Percentiles rank a stretch among this genome's conserved stretches.
phyloP scores from a whole-genome alignment of 2,888 invertebrate genomes.

The Philaethria dido region DNA sequence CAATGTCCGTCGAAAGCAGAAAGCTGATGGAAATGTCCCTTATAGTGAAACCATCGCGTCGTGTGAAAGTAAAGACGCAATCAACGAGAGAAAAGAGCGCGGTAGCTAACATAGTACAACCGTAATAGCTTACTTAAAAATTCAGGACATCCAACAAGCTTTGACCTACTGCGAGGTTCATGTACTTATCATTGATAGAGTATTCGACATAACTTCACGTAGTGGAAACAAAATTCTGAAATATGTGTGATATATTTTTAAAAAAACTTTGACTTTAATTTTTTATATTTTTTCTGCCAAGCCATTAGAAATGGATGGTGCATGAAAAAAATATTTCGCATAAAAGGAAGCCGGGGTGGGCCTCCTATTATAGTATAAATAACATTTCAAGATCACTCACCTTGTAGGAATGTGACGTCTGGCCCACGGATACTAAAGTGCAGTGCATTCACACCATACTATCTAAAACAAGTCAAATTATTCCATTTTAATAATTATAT shows the following conservation, averaged over 20 bases:
- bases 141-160: constrained; percentile 68
- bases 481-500: constrained; percentile 40
- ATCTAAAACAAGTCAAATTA: constrained; percentile 62
- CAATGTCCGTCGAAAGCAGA: constrained; percentile 52
- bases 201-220: constrained; percentile 4
- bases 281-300: background rate
- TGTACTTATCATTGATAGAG: constrained; percentile 20
- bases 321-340: background rate
- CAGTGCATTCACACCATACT: constrained; percentile 58
- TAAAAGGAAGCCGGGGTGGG: constrained; percentile 13
- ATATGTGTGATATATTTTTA: constrained; percentile 4
- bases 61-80: constrained; percentile 79
- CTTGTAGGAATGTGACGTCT: constrained; percentile 38
- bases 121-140: constrained; percentile 78
- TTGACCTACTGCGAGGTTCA: constrained; percentile 63
- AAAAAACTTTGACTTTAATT: background rate
- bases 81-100: constrained; percentile 75
- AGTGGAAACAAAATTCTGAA: background rate
- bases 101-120: constrained; percentile 54
- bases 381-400: constrained; percentile 38
- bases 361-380: constrained; percentile 4
- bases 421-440: constrained; percentile 49
- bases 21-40: constrained; percentile 60
- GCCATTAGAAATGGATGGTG: background rate
- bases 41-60: constrained; percentile 61